Percentiles rank a stretch among this genome's conserved stretches.
phyloP scores from a whole-genome alignment of 2,113 vertebrate species.

The Pteronura brasiliensis region DNA sequence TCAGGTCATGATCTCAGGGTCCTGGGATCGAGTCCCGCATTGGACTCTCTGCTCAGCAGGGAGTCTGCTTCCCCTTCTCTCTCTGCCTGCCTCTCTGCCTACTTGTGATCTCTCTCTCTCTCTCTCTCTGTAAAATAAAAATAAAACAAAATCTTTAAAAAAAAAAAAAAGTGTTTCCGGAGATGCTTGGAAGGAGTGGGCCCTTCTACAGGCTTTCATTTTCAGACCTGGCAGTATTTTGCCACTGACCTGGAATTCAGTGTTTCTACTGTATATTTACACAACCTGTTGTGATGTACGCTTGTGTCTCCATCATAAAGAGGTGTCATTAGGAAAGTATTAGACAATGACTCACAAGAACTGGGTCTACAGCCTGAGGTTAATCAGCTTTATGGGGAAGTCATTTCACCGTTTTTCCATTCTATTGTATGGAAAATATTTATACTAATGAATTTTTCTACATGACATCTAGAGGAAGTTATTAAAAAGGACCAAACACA shows the following conservation, averaged over 20 bases:
- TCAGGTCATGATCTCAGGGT: too few relatives aligned
- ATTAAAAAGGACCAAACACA: slow-evolving; percentile 26
- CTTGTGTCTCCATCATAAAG: neutral
- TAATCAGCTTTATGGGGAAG: slow-evolving; percentile 23
- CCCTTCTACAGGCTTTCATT: neutral
- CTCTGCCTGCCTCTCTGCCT: too few relatives aligned
- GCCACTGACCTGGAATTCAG: neutral
- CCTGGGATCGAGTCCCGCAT: too few relatives aligned
- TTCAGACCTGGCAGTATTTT: neutral
- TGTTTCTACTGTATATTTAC: neutral
- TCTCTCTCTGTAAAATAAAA: too few relatives aligned
- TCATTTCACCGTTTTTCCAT: slow-evolving; percentile 50
- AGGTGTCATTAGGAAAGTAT: slow-evolving; percentile 31
- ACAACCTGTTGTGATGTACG: neutral
- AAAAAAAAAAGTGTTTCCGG: neutral
- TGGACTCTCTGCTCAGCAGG: too few relatives aligned
- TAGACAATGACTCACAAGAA: neutral
- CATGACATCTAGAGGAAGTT: neutral
- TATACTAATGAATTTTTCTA: slow-evolving; percentile 10
- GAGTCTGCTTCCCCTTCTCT: too few relatives aligned
- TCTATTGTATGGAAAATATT: slow-evolving; percentile 51
- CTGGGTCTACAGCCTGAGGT: neutral
- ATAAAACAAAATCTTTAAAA: too few relatives aligned
- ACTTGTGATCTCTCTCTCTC: too few relatives aligned
- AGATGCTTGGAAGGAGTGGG: neutral